phyloP scores from a whole-genome alignment of 1,140 invertebrate species.

The Protaetia brevitarsis region DNA sequence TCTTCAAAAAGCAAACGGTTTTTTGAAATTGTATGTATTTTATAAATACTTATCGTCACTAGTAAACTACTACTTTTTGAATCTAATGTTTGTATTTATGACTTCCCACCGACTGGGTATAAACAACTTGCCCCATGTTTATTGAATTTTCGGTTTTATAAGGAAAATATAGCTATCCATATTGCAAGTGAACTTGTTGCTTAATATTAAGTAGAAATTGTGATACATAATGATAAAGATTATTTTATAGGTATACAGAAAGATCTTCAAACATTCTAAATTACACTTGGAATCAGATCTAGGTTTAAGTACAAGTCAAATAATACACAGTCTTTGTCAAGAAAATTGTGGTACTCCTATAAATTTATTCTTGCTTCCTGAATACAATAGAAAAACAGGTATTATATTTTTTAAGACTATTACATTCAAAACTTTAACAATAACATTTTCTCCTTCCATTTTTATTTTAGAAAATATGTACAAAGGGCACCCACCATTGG shows the following conservation, averaged over 20 bases:
- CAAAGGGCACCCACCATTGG: constrained; percentile 65
- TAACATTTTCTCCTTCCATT: neutral
- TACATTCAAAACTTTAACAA: constrained; percentile 6
- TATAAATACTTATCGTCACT: no score
- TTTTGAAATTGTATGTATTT: no score
- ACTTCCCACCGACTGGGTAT: no score
- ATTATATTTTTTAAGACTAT: no score
- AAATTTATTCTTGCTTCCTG: constrained; percentile 71
- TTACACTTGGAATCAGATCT: constrained; percentile 67
- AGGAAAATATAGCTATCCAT: no score
- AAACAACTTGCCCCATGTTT: no score
- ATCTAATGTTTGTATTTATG: neutral
- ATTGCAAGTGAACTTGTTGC: no score
- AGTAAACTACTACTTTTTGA: neutral
- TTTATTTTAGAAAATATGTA: constrained; percentile 48
- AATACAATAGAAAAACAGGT: constrained; percentile 60
- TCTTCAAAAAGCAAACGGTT: no score
- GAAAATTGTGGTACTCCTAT: constrained; percentile 57
- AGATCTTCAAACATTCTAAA: constrained; percentile 68
- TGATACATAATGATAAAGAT: neutral
- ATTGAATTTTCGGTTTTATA: no score
- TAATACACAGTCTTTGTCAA: constrained; percentile 55
- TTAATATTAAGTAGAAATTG: neutral
- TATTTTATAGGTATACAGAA: constrained; percentile 55
- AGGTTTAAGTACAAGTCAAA: constrained; percentile 58